phyloP scores from a whole-genome alignment of 2,797 vertebrate genomes.

The Phalloptychus januarius region DNA sequence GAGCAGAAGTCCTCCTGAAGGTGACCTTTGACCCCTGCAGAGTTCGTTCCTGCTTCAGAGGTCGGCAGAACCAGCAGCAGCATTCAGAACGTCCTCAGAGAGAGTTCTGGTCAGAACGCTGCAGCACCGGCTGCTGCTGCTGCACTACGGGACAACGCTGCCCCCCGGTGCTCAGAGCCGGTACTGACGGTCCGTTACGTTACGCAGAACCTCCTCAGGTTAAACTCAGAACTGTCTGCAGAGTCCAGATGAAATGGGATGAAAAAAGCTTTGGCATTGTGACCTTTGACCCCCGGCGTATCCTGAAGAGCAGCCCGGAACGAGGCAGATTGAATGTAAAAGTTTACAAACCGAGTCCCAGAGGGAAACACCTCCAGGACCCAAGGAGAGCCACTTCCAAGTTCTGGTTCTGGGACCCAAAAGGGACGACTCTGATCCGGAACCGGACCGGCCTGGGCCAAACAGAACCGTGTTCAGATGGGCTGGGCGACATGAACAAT shows the following conservation, averaged over 20 bases:
- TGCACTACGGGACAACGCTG: conserved; percentile 39
- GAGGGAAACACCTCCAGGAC: not conserved
- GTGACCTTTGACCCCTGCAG: not conserved
- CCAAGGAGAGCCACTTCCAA: not conserved
- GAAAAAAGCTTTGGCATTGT: conserved; percentile 74
- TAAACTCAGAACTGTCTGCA: not conserved
- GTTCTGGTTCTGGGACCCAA: not conserved
- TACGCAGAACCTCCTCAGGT: conserved; percentile 21
- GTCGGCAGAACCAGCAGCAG: not conserved
- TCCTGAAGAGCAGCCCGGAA: not conserved
- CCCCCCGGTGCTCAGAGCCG: conserved; percentile 61
- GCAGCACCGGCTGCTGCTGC: conserved; percentile 3
- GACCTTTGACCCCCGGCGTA: conserved; percentile 15
- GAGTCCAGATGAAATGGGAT: conserved; percentile 39
- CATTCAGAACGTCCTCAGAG: not conserved
- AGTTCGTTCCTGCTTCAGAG: not conserved
- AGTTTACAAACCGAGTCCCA: not conserved
- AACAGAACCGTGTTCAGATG: not conserved
- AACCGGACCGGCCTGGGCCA: not conserved
- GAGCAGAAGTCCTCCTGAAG: not conserved
- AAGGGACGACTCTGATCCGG: not conserved
- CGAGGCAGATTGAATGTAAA: not conserved
- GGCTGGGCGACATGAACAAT: not conserved
- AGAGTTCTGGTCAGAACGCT: not conserved
- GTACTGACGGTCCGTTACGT: conserved; percentile 69